Evolutionary conservation across 1,140 invertebrate genomes (phyloP).

Genomic region (Galleria mellonella): DNA sequence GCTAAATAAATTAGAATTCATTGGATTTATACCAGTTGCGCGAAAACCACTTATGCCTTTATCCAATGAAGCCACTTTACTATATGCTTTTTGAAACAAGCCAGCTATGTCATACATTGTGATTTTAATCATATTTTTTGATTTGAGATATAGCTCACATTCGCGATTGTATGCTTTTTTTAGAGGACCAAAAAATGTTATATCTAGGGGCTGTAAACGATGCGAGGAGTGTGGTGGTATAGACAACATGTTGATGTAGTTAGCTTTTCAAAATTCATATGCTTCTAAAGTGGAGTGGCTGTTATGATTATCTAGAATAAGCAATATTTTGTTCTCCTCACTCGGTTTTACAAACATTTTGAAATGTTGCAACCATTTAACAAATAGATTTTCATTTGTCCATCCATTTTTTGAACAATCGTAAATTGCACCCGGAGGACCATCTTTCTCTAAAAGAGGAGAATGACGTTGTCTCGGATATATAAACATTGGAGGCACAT

Average conservation of each 20-base stretch:
- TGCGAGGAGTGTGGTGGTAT: conserved; percentile 7
- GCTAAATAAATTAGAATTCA: conserved; percentile 3
- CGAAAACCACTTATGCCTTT: conserved; percentile 8
- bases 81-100: conserved; percentile 13
- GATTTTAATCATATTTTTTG: conserved; percentile 10
- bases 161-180: conserved; percentile 46
- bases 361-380: too few species aligned
- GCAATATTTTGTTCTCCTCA: too few species aligned
- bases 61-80: neutral
- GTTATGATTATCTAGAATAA: too few species aligned
- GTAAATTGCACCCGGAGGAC: too few species aligned
- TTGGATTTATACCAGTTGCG: conserved; percentile 5
- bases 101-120: conserved; percentile 15
- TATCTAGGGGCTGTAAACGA: conserved; percentile 4
- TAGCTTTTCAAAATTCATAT: neutral
- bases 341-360: too few species aligned
- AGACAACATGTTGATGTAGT: neutral
- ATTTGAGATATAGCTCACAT: conserved; percentile 27
- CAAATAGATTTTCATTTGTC: too few species aligned
- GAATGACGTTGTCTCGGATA: too few species aligned
- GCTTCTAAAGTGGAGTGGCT: too few species aligned
- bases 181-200: conserved; percentile 2
- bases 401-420: too few species aligned
- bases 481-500: too few species aligned
- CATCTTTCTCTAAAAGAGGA: too few species aligned